Conservation (phyloP, 2,113 vertebrate species). For the Columbina picui region DNA sequence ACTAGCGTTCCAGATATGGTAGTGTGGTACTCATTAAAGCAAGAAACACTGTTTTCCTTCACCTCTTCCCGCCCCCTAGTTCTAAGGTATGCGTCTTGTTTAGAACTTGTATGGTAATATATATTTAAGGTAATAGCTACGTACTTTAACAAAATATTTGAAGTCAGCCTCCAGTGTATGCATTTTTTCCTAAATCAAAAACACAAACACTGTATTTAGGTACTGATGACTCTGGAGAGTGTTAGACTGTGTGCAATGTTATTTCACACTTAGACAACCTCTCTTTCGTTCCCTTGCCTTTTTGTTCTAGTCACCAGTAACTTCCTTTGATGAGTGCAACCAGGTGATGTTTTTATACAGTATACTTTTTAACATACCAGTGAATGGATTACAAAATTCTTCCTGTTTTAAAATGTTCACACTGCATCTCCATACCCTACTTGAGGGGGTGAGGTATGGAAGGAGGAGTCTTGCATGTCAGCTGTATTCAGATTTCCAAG, state of each 20-base stretch:
- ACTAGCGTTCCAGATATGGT: not conserved
- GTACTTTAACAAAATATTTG: not conserved
- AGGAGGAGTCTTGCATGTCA: not conserved
- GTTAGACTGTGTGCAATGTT: not conserved
- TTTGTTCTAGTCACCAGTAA: not conserved
- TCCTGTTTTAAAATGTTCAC: not conserved
- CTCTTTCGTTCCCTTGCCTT: not conserved
- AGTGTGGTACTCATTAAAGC: not conserved
- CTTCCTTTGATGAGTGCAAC: not conserved
- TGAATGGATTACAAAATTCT: not conserved
- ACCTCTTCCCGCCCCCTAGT: not conserved
- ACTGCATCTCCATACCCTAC: not conserved
- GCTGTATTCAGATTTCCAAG: not conserved
- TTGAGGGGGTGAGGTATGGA: not conserved
- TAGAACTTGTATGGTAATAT: not conserved
- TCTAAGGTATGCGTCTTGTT: not conserved
- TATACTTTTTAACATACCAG: not conserved
- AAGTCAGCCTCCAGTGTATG: not conserved
- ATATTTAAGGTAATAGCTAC: not conserved
- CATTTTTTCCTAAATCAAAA: not conserved
- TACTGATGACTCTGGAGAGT: not conserved
- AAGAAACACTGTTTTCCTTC: not conserved
- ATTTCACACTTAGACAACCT: not conserved
- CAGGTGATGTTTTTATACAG: not conserved
- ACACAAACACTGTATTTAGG: not conserved